Percentiles rank a stretch among this genome's conserved stretches.
phyloP scores from a whole-genome alignment of 1,140 invertebrate genomes.

The Periplaneta americana region DNA sequence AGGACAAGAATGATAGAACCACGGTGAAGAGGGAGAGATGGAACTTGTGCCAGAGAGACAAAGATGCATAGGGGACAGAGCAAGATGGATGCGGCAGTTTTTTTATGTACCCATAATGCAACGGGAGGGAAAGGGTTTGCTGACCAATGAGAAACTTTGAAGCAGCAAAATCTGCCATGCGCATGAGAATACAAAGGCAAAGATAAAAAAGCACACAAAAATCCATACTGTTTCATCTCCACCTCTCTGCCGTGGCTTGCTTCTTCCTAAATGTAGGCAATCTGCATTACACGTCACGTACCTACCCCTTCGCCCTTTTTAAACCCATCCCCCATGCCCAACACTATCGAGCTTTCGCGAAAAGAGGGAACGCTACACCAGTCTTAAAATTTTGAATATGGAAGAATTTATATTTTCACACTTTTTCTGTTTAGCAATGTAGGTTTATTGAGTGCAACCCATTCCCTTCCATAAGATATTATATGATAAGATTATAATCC shows the following conservation, averaged over 20 bases:
- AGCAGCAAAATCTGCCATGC: neutral
- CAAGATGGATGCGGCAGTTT: neutral
- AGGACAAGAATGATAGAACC: too few species aligned
- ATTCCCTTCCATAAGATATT: too few species aligned
- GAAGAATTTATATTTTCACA: neutral
- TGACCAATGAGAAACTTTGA: neutral
- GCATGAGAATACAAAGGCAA: neutral
- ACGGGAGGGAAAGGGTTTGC: neutral
- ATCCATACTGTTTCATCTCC: neutral
- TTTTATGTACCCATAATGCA: neutral
- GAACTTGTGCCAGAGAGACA: neutral
- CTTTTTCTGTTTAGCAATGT: too few species aligned
- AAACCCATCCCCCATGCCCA: neutral
- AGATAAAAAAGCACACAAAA: neutral
- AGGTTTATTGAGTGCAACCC: too few species aligned
- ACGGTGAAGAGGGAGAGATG: neutral
- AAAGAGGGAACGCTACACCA: neutral
- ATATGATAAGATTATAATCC: too few species aligned
- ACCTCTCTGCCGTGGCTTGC: neutral
- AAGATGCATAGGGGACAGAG: neutral
- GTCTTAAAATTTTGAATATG: neutral
- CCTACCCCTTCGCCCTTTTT: neutral
- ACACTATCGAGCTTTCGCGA: neutral
- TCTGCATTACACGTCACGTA: neutral
- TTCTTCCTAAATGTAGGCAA: neutral